Base-by-base conservation (phyloP, 2,797 vertebrate species). In the Brachyrhaphis roseni region DNA sequence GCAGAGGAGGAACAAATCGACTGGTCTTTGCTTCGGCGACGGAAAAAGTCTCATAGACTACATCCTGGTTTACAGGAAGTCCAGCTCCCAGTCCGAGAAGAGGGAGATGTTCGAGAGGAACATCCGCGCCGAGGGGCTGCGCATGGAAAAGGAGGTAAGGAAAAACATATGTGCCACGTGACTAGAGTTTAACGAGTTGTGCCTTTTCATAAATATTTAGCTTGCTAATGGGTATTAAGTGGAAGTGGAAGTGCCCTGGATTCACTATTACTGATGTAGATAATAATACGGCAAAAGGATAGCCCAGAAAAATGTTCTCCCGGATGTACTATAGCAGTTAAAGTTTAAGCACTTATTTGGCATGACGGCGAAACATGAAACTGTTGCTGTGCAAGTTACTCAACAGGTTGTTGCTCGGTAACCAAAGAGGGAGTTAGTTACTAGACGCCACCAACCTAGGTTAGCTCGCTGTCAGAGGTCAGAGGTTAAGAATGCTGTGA, bases 91-190 rank as follows among this genome's bases (percentile, higher is more conserved):
- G 85, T 94, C 95, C 1, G 97, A 98, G 89, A 98, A 98, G 90
- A 97, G 97, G 87, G 97, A 98, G 84, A 88, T 98, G 59, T 98
- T 98, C 94, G 97, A 98, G 93, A 95, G 97, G 86, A 98, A 98
- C 91, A 96, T 98, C 79, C 96, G 97, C 81, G 97, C 97, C 75
- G 97, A 98, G 94, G 97, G 97, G 75, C 86, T 98, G 77, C 96
- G 97, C 59, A 97, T 97, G 96, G 97, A 98, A 79, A 98, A 98
- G 92, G 97, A 98, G 97, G 97, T 97, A 94, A 89, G 72, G 8
- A 64, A 26, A 5, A 26, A 26, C 45, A 8, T 49, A 10, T 62
- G 47, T 18, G 47, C 28, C 3, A 3, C 36, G 15, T 59, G 18
- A 46, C 26, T 18, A 36, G 31, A 36, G 16, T 16, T 20, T 39